phyloP scores from a whole-genome alignment of 2,888 invertebrate species.

The Enchytraeus crypticus region DNA sequence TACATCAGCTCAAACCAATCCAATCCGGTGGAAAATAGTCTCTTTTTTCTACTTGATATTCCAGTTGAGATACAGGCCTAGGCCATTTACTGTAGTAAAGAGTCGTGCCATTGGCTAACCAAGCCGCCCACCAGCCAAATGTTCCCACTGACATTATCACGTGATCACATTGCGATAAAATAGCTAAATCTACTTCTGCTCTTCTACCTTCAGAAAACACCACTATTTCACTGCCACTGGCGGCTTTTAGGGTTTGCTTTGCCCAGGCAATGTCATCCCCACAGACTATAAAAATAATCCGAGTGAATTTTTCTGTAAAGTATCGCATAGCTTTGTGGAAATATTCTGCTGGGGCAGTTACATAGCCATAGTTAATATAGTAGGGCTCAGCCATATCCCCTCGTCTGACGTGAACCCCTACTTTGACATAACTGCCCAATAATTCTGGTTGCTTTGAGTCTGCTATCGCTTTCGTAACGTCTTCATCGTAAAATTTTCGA shows the following conservation, averaged over 20 bases:
- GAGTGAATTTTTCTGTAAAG: constrained; percentile 29
- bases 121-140: constrained; percentile 50
- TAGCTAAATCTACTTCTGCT: constrained; percentile 44
- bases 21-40: constrained; percentile 46
- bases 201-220: constrained; percentile 28
- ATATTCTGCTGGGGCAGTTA: constrained; percentile 40
- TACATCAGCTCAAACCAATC: constrained; percentile 29
- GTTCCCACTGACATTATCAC: constrained; percentile 45
- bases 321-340: constrained; percentile 38
- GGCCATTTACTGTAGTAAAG: constrained; percentile 47
- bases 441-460: too few species aligned
- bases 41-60: constrained; percentile 35
- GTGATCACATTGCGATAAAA: constrained; percentile 40
- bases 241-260: constrained; percentile 25
- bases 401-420: constrained; percentile 47
- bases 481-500: constrained; percentile 23
- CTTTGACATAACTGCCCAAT: too few species aligned
- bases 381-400: constrained; percentile 45
- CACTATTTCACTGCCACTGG: too few species aligned
- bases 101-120: constrained; percentile 39
- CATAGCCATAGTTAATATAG: constrained; percentile 40
- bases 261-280: constrained; percentile 46
- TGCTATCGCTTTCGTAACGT: constrained; percentile 18
- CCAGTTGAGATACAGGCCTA: constrained; percentile 35
- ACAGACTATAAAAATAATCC: constrained; percentile 43